Evolutionary conservation across 2,888 invertebrate genomes (phyloP).

Genomic region (Tipula lateralis): DNA sequence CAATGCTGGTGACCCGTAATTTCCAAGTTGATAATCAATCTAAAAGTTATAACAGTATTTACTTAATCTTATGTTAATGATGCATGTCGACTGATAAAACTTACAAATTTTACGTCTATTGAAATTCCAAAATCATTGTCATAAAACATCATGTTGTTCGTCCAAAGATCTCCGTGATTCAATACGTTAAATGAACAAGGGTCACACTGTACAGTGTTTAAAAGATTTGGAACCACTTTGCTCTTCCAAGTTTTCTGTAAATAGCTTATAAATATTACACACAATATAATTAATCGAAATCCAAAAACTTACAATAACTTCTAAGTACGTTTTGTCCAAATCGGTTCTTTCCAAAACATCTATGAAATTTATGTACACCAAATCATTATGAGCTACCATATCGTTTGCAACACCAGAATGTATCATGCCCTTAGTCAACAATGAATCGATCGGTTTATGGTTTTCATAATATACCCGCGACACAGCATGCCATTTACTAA

Average conservation of each 20-base stretch:
- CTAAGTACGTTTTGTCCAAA: neutral
- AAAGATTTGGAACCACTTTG: neutral
- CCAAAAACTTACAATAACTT: neutral
- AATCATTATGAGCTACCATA: neutral
- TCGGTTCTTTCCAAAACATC: neutral
- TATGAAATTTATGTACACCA: neutral
- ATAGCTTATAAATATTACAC: too few relatives aligned
- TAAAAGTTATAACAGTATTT: conserved; percentile 32
- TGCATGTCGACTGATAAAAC: too few relatives aligned
- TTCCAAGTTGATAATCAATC: conserved; percentile 43
- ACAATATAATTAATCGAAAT: too few relatives aligned
- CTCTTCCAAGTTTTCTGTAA: neutral
- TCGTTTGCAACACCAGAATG: neutral
- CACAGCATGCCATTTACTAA: neutral
- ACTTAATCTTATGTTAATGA: too few relatives aligned
- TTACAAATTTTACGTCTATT: neutral
- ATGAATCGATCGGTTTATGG: neutral
- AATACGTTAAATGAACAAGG: conserved; percentile 46
- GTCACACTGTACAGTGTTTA: neutral
- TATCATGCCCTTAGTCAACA: neutral
- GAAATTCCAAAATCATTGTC: conserved; percentile 35
- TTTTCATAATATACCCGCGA: neutral
- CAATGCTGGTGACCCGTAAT: conserved; percentile 42
- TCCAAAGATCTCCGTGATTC: conserved; percentile 52
- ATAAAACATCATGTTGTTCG: conserved; percentile 51